Evolutionary conservation across 2,113 vertebrate genomes (phyloP).

Genomic region (Trogon surrucura): DNA sequence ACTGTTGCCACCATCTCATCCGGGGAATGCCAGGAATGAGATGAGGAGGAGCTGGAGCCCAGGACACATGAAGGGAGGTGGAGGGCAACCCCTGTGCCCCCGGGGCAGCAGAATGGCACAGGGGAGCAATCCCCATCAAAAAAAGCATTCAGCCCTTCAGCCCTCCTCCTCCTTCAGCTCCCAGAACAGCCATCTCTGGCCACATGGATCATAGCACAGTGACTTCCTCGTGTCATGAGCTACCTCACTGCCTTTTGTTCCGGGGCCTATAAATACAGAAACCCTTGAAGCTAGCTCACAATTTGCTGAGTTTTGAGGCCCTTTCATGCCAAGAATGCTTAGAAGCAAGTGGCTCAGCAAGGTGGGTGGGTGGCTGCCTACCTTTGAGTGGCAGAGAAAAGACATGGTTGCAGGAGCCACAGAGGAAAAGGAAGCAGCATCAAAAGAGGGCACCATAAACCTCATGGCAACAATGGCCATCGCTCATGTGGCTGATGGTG

Average conservation of each 20-base stretch:
- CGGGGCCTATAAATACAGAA: background rate
- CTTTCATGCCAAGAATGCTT: background rate
- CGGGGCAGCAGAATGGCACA: background rate
- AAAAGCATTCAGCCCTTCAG: background rate
- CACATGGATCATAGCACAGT: background rate
- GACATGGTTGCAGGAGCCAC: background rate
- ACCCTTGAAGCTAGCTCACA: background rate
- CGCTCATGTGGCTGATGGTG: background rate
- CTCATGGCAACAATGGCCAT: rapidly evolving
- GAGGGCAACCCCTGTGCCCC: background rate
- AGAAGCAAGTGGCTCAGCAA: background rate
- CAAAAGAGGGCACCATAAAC: background rate
- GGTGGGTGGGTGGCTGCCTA: background rate
- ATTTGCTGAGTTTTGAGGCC: background rate
- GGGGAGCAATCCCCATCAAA: background rate
- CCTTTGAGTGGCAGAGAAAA: background rate
- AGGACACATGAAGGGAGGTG: background rate
- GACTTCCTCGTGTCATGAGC: background rate
- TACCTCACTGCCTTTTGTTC: background rate
- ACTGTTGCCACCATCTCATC: background rate
- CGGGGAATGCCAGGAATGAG: background rate
- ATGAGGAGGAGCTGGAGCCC: background rate
- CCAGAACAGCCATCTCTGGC: background rate
- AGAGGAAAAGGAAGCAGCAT: background rate
- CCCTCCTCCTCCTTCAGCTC: background rate